Evolutionary conservation across 2,888 invertebrate species (phyloP).

Genomic region (Diarsia rubi): DNA sequence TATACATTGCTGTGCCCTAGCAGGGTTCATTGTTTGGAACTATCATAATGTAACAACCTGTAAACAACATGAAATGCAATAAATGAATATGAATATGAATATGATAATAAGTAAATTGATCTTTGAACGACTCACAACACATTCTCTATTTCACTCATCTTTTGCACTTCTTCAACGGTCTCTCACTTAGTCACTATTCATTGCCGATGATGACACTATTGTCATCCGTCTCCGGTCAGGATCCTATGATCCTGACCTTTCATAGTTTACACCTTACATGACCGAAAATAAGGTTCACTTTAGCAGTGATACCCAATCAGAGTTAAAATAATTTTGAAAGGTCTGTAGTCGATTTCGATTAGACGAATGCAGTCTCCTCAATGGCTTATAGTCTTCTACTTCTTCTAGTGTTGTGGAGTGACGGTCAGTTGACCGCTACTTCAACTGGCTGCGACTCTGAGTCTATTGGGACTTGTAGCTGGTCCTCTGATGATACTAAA

Average conservation of each 20-base stretch:
- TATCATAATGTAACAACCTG: no score
- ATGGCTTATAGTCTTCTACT: constrained; percentile 37
- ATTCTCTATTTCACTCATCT: constrained; percentile 26
- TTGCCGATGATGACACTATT: constrained; percentile 22
- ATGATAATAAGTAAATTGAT: no score
- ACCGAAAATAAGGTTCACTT: neutral
- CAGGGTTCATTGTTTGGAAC: no score
- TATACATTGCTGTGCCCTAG: no score
- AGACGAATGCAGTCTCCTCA: neutral
- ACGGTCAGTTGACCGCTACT: constrained; percentile 78
- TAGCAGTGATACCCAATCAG: neutral
- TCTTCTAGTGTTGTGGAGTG: constrained; percentile 62
- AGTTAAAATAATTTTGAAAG: neutral
- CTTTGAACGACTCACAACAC: neutral
- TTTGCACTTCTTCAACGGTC: constrained; percentile 6
- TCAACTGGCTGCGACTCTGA: constrained; percentile 69
- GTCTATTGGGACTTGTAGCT: constrained; percentile 44
- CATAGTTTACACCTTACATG: no score
- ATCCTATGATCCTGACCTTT: no score
- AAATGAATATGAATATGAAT: no score
- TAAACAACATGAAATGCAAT: no score
- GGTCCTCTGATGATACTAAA: constrained; percentile 13
- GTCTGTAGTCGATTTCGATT: neutral
- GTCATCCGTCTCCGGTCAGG: no score
- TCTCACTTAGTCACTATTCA: constrained; percentile 47